A percentile compares a stretch with the other conserved stretches of the same genome.
Conservation (phyloP, 92 coral and sea anemone genomes). For the Parazoanthus swiftii region DNA sequence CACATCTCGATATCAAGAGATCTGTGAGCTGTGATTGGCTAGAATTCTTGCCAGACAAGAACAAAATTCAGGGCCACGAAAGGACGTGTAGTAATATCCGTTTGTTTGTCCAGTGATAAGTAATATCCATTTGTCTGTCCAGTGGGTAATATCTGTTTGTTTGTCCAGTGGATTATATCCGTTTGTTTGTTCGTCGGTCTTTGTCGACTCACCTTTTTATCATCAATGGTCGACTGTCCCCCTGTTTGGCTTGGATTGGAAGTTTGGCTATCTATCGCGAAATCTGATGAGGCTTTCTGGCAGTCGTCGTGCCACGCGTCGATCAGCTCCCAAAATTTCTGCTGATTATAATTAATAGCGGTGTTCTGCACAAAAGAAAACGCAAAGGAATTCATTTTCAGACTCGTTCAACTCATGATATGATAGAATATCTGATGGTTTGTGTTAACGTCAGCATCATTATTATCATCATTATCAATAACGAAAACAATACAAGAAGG, state of each 20-base stretch:
- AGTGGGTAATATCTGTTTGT: background rate
- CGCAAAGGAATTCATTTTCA: background rate
- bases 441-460: background rate
- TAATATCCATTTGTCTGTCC: background rate
- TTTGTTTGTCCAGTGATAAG: background rate
- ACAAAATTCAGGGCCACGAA: background rate
- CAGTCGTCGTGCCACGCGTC: slow-evolving; percentile 87
- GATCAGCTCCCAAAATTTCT: slow-evolving; percentile 76
- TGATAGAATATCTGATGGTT: background rate
- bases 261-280: background rate
- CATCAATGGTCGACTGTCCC: background rate
- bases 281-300: slow-evolving; percentile 56
- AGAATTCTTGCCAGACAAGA: no score
- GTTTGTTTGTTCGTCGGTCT: background rate
- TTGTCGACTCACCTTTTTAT: slow-evolving; percentile 7
- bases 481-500: no score
- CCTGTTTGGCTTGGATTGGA: slow-evolving; percentile 36
- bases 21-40: no score
- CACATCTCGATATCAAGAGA: no score
- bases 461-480: background rate
- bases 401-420: background rate
- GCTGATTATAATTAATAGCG: slow-evolving; percentile 66
- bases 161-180: background rate
- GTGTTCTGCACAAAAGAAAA: slow-evolving; percentile 47
- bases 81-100: background rate